Evolutionary conservation across 2,797 vertebrate genomes (phyloP), one percentile per base, ranked within the genome.

Genomic region (Botia kubotai): DNA sequence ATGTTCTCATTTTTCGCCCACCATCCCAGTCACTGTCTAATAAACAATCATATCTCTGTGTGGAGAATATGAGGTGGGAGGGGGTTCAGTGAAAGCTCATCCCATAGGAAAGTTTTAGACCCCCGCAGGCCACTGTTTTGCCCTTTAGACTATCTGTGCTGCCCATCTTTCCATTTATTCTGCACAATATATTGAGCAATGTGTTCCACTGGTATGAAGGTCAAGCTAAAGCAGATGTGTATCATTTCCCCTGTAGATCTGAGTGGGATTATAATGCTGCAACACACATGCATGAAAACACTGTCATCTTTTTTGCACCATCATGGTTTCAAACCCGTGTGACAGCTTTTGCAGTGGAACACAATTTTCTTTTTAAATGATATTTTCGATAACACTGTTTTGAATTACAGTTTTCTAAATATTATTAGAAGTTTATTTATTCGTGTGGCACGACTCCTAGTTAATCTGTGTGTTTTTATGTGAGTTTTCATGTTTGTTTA

Each of bases 11-110:
- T 72, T 19, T 70, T 58, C 29, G 39, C 70, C 48, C 17, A 58
- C 52, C 33, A 16, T 67, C 46, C n/a, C 14, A 67, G 75, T 62
- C 23, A 50, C 67, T 62, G 29, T 78, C 58, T 72, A 58, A 19
- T 58, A 6, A 81, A 86, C 85, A 86, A 78, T 83, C n/a, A 11
- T 2, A 33, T 43, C 48, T 72, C 77, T 86, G 79, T 86, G 72
- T 70, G 57, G 29, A 39, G 29, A 36, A n/a, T 52, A 46, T 60
- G 52, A 78, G 46, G 65, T 80, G 77, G 68, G 77, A 66, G 77
- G 43, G 6, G 26, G 19, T 23, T 65, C 69, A 69, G 67, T 48
- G 66, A 75, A 78, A 80, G 66, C 62, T 36, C 69, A 21, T 76
- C 43, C 80, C 65, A 63, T n/a, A 77, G 43, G 58, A 73, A 71